These are phyloP conservation scores for Synergus umbraculus DNA, from an alignment of 2,888 invertebrate species.

Conservation along the genomic window DNA sequence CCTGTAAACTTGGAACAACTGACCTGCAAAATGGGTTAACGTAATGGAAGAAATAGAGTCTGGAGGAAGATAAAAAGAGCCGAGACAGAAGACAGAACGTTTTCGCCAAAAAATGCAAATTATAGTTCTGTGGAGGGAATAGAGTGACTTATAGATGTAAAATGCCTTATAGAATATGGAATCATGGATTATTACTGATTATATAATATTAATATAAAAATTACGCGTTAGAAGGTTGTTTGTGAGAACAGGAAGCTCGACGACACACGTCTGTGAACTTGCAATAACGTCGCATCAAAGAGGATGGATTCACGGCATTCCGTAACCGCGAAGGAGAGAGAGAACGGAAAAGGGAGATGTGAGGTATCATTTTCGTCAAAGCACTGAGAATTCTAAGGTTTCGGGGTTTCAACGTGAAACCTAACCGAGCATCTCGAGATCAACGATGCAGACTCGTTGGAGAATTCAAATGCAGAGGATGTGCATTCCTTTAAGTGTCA, in stretches of 20 bases:
- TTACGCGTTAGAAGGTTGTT: neutral
- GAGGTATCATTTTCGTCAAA: constrained; percentile 35
- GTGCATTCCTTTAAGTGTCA: neutral
- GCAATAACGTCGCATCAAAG: constrained; percentile 26
- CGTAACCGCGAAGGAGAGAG: constrained; percentile 5
- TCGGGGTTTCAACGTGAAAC: constrained; percentile 4
- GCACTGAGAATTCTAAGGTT: constrained; percentile 27
- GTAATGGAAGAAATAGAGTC: constrained; percentile 28
- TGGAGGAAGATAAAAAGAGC: constrained; percentile 10
- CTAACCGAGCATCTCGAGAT: constrained; percentile 3
- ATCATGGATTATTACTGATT: neutral
- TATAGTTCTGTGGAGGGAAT: neutral
- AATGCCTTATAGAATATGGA: neutral
- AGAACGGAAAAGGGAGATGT: constrained; percentile 15
- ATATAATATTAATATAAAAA: neutral
- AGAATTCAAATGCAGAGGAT: constrained; percentile 2
- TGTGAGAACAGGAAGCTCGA: neutral
- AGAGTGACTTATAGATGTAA: neutral
- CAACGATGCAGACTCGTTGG: constrained; percentile 14
- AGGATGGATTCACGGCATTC: constrained; percentile 16
- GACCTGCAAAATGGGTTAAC: constrained; percentile 46
- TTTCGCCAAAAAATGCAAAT: constrained; percentile 31
- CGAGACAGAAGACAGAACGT: neutral
- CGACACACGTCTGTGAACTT: neutral
- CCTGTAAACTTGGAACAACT: constrained; percentile 48